These are phyloP conservation scores for Chionomys nivalis DNA, from an alignment of 2,113 vertebrate genomes.

Conservation along the genomic window DNA sequence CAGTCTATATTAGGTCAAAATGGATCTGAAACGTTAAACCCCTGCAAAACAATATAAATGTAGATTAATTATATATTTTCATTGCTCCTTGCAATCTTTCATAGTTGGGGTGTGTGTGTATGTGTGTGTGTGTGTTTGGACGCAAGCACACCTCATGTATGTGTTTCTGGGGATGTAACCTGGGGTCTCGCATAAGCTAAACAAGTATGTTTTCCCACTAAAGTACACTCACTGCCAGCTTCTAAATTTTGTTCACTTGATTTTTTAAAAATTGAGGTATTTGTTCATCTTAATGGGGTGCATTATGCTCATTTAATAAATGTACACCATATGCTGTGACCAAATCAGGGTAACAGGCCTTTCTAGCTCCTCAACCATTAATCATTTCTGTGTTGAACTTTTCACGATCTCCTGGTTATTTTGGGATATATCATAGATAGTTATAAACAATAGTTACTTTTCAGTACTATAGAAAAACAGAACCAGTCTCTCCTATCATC, in stretches of 20 bases:
- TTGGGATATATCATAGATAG: background rate
- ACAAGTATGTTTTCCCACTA: background rate
- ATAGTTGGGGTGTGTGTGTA: background rate
- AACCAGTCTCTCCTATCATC: background rate
- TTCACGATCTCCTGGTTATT: background rate
- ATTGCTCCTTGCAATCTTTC: constrained; percentile 7
- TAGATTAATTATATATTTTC: constrained; percentile 38
- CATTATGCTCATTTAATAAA: background rate
- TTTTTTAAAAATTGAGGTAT: background rate
- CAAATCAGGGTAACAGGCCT: background rate
- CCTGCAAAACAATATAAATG: constrained; percentile 1
- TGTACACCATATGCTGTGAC: background rate
- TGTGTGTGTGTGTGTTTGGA: background rate
- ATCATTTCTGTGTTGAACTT: background rate
- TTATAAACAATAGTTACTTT: background rate
- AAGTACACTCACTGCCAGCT: background rate
- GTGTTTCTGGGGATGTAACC: background rate
- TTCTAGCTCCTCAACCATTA: background rate
- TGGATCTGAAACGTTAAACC: background rate
- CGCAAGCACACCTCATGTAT: accelerated
- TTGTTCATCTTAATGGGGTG: background rate
- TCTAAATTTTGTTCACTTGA: background rate
- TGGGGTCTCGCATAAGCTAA: background rate
- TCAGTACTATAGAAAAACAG: background rate
- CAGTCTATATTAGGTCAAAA: constrained; percentile 53